Evolutionary conservation across 2,797 vertebrate genomes (phyloP), one percentile per base, ranked within the genome.

Genomic region (Nothura maculosa): DNA sequence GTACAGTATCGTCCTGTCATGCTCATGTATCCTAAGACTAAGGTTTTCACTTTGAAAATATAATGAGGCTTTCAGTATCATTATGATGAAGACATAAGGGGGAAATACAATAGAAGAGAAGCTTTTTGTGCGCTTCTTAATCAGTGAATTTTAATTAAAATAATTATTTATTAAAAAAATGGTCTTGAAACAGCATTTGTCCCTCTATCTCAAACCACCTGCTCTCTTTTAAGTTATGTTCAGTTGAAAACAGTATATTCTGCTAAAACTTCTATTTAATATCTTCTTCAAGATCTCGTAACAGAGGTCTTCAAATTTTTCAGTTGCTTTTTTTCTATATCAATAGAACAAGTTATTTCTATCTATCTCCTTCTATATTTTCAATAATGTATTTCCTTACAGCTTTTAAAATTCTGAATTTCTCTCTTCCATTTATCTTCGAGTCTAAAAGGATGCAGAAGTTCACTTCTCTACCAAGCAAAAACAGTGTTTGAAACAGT

Each of bases 21-120:
- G 85, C 80, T 91, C 30, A 67, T 57, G 89, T 15, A 87, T 67
- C 76, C 87, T 85, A 82, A 66, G 45, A 91, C 78, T 90, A 94
- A 72, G 63, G 47, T 92, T 78, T 94, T 94, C 40, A 67, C 52
- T 95, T 88, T 85, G 79, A 75, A 94, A 93, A 90, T 78, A 88
- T 86, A 92, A 92, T 63, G 25, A 86, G 40, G 58, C 45, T 93
- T 93, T 90, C 92, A 92, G 74, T 87, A 43, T 74, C 85, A 89
- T 62, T 72, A 81, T 67, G 69, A 43, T 6, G 6, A 85, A 94
- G 34, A 93, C n/a, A 14, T 20, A 89, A 66, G 36, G 6, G 8
- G 7, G 8, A 10, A 85, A 68, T 20, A 66, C 32, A 90, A 55
- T 20, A 63, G n/a, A 75, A 87, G 20, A 76, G 19, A 77, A 66